phyloP scores from a whole-genome alignment of 1,140 invertebrate genomes.

The Bombus confusus region DNA sequence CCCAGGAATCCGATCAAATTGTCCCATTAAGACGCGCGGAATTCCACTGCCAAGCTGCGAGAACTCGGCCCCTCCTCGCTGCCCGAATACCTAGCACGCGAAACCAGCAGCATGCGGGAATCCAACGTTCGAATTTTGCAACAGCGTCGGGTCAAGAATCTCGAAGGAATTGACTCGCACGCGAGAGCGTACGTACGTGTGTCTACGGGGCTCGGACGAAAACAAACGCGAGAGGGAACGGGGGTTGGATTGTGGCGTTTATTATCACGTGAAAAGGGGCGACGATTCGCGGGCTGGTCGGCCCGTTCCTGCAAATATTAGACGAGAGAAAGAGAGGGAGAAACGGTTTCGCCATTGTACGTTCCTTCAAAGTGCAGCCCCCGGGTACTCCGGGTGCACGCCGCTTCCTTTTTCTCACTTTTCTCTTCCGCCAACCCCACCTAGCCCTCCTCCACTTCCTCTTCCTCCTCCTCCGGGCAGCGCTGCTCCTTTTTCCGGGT shows the following conservation, averaged over 20 bases:
- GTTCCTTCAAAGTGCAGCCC: slow-evolving; percentile 68
- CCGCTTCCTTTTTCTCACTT: slow-evolving; percentile 69
- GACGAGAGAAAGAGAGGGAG: slow-evolving; percentile 19
- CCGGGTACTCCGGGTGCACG: slow-evolving; percentile 58
- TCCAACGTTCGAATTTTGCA: too few species aligned
- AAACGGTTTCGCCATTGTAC: slow-evolving; percentile 65
- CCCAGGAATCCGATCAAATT: too few species aligned
- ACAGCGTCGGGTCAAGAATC: too few species aligned
- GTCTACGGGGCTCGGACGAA: neutral
- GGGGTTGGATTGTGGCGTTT: slow-evolving; percentile 6
- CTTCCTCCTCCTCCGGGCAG: slow-evolving; percentile 42
- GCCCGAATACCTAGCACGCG: too few species aligned
- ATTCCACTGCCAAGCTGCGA: too few species aligned
- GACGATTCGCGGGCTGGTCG: slow-evolving; percentile 3
- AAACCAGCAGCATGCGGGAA: too few species aligned
- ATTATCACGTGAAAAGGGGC: slow-evolving; percentile 26
- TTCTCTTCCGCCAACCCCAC: slow-evolving; percentile 52
- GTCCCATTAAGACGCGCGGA: too few species aligned
- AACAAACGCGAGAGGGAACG: neutral
- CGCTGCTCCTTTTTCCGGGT: slow-evolving; percentile 71
- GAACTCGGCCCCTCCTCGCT: too few species aligned
- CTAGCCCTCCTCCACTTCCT: neutral
- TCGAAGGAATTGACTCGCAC: too few species aligned
- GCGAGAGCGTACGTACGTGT: neutral
- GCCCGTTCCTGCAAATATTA: slow-evolving; percentile 64